These are phyloP conservation scores for Aldabrachelys gigantea DNA, from an alignment of 2,113 vertebrate genomes.

Conservation along the genomic window DNA sequence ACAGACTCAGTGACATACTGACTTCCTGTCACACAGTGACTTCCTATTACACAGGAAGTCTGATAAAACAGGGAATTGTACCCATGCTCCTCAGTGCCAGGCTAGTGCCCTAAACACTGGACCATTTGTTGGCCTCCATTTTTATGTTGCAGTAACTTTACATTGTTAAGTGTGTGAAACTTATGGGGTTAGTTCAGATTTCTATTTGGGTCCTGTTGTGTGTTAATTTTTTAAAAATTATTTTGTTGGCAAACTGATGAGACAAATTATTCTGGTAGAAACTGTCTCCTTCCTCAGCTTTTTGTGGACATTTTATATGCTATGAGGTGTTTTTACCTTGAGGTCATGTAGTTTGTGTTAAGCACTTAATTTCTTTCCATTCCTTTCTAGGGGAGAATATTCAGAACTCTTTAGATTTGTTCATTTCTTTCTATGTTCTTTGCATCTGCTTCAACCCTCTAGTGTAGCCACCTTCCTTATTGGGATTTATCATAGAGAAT, in stretches of 20 bases:
- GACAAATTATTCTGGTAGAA: neutral
- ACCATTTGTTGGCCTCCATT: neutral
- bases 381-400: neutral
- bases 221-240: neutral
- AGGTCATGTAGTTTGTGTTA: neutral
- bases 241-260: neutral
- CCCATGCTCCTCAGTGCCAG: neutral
- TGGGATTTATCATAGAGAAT: neutral
- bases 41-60: neutral
- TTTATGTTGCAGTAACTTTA: neutral
- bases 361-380: neutral
- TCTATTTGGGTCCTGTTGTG: neutral
- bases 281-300: neutral
- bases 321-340: constrained; percentile 12
- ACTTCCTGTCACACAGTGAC: too few relatives aligned
- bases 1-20: neutral
- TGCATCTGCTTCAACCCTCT: constrained; percentile 40
- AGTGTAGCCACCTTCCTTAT: neutral
- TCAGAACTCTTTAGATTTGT: neutral
- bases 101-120: neutral
- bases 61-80: neutral
- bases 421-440: neutral
- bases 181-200: neutral
- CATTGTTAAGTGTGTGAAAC: neutral
- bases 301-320: neutral